phyloP scores from a whole-genome alignment of 1,140 invertebrate species.

The Steinernema feltiae region DNA sequence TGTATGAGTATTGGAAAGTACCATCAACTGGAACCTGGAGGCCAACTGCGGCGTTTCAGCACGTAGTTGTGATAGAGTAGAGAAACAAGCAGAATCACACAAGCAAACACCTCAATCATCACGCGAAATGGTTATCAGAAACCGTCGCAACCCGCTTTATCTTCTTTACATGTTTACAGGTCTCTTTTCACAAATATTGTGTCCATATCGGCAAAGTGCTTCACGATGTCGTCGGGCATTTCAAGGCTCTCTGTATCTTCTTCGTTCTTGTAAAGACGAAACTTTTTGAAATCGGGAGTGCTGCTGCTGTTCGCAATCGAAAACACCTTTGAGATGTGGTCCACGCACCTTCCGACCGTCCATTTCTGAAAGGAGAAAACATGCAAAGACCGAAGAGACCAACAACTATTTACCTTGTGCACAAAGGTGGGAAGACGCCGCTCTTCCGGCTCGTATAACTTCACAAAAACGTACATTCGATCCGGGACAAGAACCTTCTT shows the following conservation, averaged over 20 bases:
- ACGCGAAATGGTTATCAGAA: no score
- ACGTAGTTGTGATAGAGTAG: background rate
- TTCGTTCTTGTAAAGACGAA: background rate
- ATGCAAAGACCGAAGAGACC: background rate
- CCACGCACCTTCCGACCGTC: background rate
- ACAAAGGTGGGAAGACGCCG: background rate
- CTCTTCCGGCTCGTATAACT: background rate
- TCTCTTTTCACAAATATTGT: background rate
- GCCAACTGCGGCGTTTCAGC: background rate
- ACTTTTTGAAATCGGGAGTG: background rate
- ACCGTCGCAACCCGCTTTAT: no score
- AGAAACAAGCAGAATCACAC: background rate
- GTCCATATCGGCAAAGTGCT: background rate
- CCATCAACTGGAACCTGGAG: no score
- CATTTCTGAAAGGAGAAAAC: background rate
- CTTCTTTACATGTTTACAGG: background rate
- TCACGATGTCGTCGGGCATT: background rate
- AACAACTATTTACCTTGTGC: background rate
- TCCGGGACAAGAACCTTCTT: background rate
- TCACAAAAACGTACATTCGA: background rate
- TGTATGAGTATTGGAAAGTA: no score
- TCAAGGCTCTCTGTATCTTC: background rate
- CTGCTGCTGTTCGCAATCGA: background rate
- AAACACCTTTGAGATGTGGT: background rate
- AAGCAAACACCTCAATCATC: background rate